Base-by-base conservation (phyloP, 2,888 invertebrate species). In the Falcaria lacertinaria region DNA sequence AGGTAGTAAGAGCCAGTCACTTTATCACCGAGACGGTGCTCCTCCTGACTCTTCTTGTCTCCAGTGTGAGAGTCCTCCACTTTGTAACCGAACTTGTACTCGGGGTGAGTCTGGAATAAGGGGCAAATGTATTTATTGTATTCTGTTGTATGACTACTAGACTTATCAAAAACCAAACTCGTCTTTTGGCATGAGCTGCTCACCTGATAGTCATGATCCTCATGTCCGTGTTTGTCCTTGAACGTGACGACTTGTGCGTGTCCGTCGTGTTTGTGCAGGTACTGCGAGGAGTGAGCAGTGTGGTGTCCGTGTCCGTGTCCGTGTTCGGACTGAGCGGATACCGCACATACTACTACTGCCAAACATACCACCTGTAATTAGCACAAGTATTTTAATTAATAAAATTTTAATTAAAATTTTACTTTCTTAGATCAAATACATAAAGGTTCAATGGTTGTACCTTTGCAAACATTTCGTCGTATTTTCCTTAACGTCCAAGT, bases 11-110 rank as follows among this genome's bases (percentile, higher is more conserved):
- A 70, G 4, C 78, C 78, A 48, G 75, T 74, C 17, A 89, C 89
- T 15, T 73, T 69, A 52, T 88, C 89, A 17, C 89, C 90, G 39
- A 89, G 87, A 37, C 83, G 76, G 43, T 66, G 62, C 60, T 90
- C 90, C 43, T 87, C 83, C 64, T 88, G 88, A 14, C 69, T 71
- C 64, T 89, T 88, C 61, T 74, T 70, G 69, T 90, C 90, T n/a
- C 88, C 88, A 45, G 90, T 90, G 61, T 90, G 87, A 4, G 77
- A 80, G 60, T 90, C 90, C 44, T 74, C 65, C 34, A 79, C 76
- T 57, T 77, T 76, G 64, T 78, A 79, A 22, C 66, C 78, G 45
- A 89, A 78, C 42, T 75, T 69, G 43, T 74, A 79, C 53, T 77
- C 73, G 7, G 78, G 77, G 57, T 89, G 75, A 11, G 88, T 63